Percentiles rank a stretch among this genome's conserved stretches.
Evolutionary conservation across 2,797 vertebrate species (phyloP).

Genomic region (Chelidonichthys spinosus): DNA sequence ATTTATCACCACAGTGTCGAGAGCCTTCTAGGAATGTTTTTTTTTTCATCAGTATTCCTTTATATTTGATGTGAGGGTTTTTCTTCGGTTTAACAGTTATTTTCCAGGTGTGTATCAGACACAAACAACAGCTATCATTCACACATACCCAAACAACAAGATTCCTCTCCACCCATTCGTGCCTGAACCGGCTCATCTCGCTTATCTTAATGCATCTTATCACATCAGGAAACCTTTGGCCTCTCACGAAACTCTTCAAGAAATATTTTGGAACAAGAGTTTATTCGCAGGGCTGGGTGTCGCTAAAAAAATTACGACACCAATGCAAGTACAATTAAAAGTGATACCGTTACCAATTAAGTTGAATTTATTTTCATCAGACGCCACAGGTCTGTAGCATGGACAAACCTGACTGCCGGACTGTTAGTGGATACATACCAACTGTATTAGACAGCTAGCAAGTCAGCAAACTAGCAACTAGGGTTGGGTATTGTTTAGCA

Average conservation of each 20-base stretch:
- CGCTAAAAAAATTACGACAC: not conserved
- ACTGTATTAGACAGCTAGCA: no score
- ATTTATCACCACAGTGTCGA: not conserved
- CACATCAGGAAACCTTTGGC: constrained; percentile 1
- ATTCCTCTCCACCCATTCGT: constrained; percentile 16
- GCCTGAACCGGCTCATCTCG: not conserved
- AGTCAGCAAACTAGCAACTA: no score
- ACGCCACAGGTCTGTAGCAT: no score
- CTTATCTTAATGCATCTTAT: not conserved
- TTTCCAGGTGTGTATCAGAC: not conserved
- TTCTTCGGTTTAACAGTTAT: not conserved
- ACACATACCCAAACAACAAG: not conserved
- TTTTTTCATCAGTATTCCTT: not conserved
- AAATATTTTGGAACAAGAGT: not conserved
- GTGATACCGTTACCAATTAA: not conserved
- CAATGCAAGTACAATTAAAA: not conserved
- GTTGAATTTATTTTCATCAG: no score
- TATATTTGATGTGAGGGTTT: not conserved
- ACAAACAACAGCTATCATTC: not conserved
- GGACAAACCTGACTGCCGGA: not conserved
- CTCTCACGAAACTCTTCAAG: constrained; percentile 6
- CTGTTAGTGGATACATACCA: not conserved
- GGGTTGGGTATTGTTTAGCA: no score
- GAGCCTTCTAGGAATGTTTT: not conserved
- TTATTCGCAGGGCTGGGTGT: not conserved